Evolutionary conservation across 2,113 vertebrate species (phyloP).

Genomic region (Nerophis ophidion): DNA sequence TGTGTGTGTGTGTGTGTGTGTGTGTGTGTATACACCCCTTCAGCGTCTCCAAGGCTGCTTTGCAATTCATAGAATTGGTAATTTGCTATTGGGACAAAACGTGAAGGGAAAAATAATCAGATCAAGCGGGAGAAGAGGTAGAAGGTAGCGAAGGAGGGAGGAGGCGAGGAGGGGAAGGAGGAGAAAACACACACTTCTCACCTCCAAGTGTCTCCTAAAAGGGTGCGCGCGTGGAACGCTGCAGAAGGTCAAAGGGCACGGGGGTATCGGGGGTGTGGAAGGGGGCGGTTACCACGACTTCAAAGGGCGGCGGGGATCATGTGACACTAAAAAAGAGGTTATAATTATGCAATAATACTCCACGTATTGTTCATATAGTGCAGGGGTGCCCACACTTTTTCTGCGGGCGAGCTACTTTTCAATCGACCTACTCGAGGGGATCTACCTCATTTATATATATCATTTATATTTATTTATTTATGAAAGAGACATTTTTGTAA

Average conservation of each 20-base stretch:
- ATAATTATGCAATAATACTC: too few species aligned
- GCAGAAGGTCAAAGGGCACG: neutral
- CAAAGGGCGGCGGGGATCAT: conserved; percentile 58
- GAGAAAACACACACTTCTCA: conserved; percentile 62
- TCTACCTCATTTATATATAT: too few species aligned
- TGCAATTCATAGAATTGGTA: conserved; percentile 91
- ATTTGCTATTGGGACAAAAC: conserved; percentile 89
- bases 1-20: conserved; percentile 3
- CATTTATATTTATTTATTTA: too few species aligned
- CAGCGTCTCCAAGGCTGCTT: conserved; percentile 81
- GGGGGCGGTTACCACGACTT: conserved; percentile 33
- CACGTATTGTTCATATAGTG: too few species aligned
- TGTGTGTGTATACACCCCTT: conserved; percentile 50
- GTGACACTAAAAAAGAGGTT: conserved; percentile 54
- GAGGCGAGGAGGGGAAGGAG: conserved; percentile 57
- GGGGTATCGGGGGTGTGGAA: neutral
- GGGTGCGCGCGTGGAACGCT: neutral
- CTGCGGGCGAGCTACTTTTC: too few species aligned
- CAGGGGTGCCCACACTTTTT: too few species aligned
- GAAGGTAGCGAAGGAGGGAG: conserved; percentile 63
- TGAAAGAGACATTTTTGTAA: too few species aligned
- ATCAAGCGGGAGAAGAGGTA: conserved; percentile 74
- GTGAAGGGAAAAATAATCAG: conserved; percentile 89
- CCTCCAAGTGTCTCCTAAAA: neutral
- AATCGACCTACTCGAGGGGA: too few species aligned